Evolutionary conservation across 2,113 vertebrate species (phyloP).

Genomic region (Sander lucioperca): DNA sequence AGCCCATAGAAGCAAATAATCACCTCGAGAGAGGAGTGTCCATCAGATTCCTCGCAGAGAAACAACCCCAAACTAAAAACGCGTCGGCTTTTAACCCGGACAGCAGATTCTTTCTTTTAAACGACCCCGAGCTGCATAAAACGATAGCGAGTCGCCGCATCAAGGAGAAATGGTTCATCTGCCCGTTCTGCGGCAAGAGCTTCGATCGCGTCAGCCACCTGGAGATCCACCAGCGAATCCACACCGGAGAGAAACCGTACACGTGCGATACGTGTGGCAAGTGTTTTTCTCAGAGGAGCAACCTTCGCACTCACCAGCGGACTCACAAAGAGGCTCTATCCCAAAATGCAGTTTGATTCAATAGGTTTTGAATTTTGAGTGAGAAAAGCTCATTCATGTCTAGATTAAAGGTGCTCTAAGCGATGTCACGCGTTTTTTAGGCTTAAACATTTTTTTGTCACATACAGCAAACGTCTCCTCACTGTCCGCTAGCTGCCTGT

Average conservation of each 20-base stretch:
- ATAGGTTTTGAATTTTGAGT: neutral
- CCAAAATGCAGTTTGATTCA: constrained; percentile 53
- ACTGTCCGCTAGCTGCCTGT: no score
- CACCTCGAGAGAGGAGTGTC: constrained; percentile 41
- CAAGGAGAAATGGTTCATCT: constrained; percentile 85
- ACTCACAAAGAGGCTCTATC: constrained; percentile 72
- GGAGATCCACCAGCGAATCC: constrained; percentile 84
- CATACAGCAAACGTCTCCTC: no score
- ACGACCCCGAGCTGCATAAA: constrained; percentile 53
- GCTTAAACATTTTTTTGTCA: no score
- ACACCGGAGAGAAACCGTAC: constrained; percentile 85
- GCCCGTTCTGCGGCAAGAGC: constrained; percentile 85
- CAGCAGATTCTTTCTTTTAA: constrained; percentile 51
- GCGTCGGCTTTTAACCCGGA: constrained; percentile 26
- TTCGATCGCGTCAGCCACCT: constrained; percentile 85
- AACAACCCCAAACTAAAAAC: constrained; percentile 47
- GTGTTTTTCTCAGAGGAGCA: constrained; percentile 84
- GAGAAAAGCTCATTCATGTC: neutral
- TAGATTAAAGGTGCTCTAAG: neutral
- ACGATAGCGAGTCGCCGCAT: constrained; percentile 44
- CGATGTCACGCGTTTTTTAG: no score
- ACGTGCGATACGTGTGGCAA: constrained; percentile 77
- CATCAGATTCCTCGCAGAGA: constrained; percentile 55
- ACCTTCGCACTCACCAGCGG: constrained; percentile 84
- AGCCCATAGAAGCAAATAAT: constrained; percentile 33